These are phyloP conservation scores for Chironomus tentans DNA, from an alignment of 2,888 invertebrate species.

Conservation along the genomic window DNA sequence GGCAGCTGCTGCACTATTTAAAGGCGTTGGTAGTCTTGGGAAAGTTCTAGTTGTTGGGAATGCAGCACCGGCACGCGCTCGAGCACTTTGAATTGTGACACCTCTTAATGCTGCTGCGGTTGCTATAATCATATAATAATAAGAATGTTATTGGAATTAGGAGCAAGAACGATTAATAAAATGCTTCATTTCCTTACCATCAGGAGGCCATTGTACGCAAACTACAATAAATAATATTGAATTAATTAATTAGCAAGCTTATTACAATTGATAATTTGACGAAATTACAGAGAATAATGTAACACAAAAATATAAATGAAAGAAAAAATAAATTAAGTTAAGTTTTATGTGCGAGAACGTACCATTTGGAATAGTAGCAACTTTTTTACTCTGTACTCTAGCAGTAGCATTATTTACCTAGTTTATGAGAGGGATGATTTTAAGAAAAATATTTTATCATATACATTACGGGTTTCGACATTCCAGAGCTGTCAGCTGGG, in stretches of 20 bases:
- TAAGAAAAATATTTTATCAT: background rate
- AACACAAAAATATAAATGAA: background rate
- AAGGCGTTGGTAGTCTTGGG: conserved; percentile 52
- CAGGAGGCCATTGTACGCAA: conserved; percentile 86
- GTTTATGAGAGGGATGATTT: conserved; percentile 34
- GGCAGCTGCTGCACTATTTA: conserved; percentile 59
- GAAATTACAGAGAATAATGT: background rate
- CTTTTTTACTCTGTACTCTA: conserved; percentile 98
- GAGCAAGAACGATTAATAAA: no score
- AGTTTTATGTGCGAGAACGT: conserved; percentile 43
- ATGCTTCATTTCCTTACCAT: conserved; percentile 53
- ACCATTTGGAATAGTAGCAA: conserved; percentile 85
- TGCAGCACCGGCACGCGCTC: conserved; percentile 59
- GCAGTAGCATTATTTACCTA: conserved; percentile 99
- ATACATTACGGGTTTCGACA: background rate
- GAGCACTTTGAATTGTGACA: conserved; percentile 72
- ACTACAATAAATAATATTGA: conserved; percentile 58
- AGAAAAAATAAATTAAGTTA: background rate
- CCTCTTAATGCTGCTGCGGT: conserved; percentile 74
- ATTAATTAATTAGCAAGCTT: conserved; percentile 9
- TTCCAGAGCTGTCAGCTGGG: no score
- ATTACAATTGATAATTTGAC: background rate
- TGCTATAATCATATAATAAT: conserved; percentile 24
- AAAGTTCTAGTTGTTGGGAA: conserved; percentile 38
- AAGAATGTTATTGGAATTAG: background rate